Base-by-base conservation (phyloP, 2,113 vertebrate genomes). In the Sylvicapra grimmia region DNA sequence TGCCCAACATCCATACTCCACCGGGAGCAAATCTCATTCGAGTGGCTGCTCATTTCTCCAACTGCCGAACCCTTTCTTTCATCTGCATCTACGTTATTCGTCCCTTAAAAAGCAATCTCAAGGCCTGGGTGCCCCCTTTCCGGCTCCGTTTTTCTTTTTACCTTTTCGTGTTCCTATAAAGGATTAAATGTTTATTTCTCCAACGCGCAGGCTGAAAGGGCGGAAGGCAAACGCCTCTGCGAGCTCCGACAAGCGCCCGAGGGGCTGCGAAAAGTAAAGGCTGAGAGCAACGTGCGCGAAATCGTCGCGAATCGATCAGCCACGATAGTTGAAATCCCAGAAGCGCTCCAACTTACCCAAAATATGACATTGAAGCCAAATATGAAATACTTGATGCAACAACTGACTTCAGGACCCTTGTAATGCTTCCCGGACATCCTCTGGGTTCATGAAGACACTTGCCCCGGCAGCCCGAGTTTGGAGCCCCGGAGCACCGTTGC, bases 341-440 rank as follows among this genome's bases (percentile, higher is more conserved):
- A 86, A 88, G 89, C 89, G 54, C 89, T 88, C 89, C 87, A 97
- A 99, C 99, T 99, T 98, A 99, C 99, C 99, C 99, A 99, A 98
- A 99, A 99, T 97, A 99, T 99, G 97, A 99, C 99, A 98, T 99
- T 99, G 99, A 99, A 99, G 95, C 99, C 99, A 91, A 99, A 99
- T 94, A 99, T 99, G 98, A 99, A 99, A 96, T 99, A 99, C 98
- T 99, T 99, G 98, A 99, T 99, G 99, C 99, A 99, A 99, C 99
- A 99, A 99, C 99, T 99, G 98, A 99, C 99, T 99, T 99, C 99
- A 56, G 99, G 99, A 97, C 99, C 99, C 98, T 99, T 99, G 98
- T 99, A 99, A 98, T 99, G 99, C 99, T 99, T 99, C 89, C 99
- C 99, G 96, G 99, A 99, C 99, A 99, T 99, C 98, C 99, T 99